Base-by-base conservation (phyloP, 2,113 vertebrate species). In the Mugil cephalus region DNA sequence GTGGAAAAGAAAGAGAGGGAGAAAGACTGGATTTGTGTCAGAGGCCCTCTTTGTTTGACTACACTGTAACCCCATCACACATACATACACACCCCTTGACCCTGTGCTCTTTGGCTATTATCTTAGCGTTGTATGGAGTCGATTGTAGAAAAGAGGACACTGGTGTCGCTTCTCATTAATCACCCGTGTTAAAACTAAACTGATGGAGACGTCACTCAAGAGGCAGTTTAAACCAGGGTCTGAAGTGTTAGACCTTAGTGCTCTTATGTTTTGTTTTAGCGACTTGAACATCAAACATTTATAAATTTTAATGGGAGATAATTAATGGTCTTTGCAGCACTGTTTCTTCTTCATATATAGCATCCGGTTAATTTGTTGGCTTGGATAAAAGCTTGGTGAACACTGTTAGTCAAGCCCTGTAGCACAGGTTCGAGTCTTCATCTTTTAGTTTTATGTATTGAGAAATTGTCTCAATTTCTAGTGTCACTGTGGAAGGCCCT, bases 11-110 rank as follows among this genome's bases (percentile, higher is more conserved):
- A 18, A 46, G n/a, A 13, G 45, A 70, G 61, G 72, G 48, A 67
- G 62, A 77, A 8, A 77, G 71, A 83, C 68, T 61, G 68, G 70
- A 77, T 88, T 79, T 84, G 80, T 87, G 85, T 90, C 77, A 85
- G 76, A 87, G 87, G 50, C 80, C 58, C 36, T 88, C 85, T 91
- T 91, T 92, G 89, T 91, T 71, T 79, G 34, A 71, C 71, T 71
- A 54, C 71, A 80, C 84, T 80, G 74, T 89, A 83, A 86, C 55
- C 61, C 55, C 63, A 55, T 30, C 68, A 36, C 53, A 38, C 53
- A 59, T 40, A 38, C 24, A 56, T 39, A 68, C 69, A 83, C 69
- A 19, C 62, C 50, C 60, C 35, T 45, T 76, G 78, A 84, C 80
- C 85, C 64, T 18, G 39, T 72, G 80, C 69, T 62, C 14, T 51